Evolutionary conservation across 2,113 vertebrate genomes (phyloP), one percentile per base, ranked within the genome.

Genomic region (Pampusana beccarii): DNA sequence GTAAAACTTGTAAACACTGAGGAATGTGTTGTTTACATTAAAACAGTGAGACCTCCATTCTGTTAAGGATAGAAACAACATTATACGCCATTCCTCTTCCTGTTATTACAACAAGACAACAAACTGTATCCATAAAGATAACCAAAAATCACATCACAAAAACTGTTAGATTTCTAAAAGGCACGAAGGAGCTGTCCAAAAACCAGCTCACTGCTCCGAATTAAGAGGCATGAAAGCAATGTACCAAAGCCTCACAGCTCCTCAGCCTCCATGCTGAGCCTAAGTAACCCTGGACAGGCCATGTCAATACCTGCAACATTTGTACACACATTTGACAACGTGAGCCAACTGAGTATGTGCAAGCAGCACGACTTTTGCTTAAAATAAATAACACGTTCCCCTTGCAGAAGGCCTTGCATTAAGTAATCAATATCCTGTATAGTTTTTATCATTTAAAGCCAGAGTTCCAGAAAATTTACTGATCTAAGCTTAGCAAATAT

Each of bases 271-370:
- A 18, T 11, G 17, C 3, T 24, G 11, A 72, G 17, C 17, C 26
- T 56, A 50, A 70, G 18, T 3, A 62, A 58, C 14, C 7, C 42
- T 36, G 16, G 21, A 67, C 31, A 74, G 10, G 66, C 4, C 10
- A 31, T 9, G 8, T 15, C 29, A 66, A 51, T 19, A 34, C 5
- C 23, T 28, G 16, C 12, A 56, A 11, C 21, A 4, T 28, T 53
- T 53, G 10, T 8, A 70, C 2, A 1, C 8, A 53, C 67, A 13
- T 44, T 28, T 53, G 16, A 64, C 4, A 77, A 6, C 12, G 56
- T 9, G 9, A 88, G 10, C 5, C 24, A 90, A 25, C 0, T 57
- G 9, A 72, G 31, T 1, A 86, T 3, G 1, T 51, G 8, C 8
- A 82, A 65, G 28, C 12, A 65, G 28, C 14, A 53, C 9, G 21